Evolutionary conservation across 1,140 invertebrate genomes (phyloP), one percentile per base, ranked within the genome.

Genomic region (Tetragnatha versicolor): DNA sequence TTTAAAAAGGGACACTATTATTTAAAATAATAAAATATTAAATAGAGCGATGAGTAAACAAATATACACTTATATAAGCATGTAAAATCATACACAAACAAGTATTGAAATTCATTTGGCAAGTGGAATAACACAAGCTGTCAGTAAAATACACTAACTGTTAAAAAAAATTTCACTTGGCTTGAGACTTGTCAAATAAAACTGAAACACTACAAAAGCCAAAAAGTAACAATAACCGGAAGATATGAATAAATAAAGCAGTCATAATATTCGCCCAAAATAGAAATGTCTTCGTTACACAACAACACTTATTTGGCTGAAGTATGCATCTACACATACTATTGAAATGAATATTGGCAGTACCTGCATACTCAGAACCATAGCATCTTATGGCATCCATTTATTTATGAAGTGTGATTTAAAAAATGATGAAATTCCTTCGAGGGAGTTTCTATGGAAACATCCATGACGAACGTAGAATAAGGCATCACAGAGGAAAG

Each of bases 401-500:
- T 60, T 35, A 65, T 51, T 39, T 45, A 66, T 53, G 29, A 55
- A 77, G 42, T 45, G 42, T 65, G 45, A 66, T 51, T 65, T 6
- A 77, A n/a, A 61, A 77, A 55, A 65, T 65, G 73, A 77, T 66
- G 61, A 77, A 42, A 39, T 51, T 27, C 31, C 27, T 42, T 42
- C 42, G 55, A n/a, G 12, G 29, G 20, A 22, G 27, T 22, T 53
- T 55, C 29, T 5, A 53, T 10, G n/a, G 7, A 20, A 25, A 22
- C 20, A 1, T 17, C 42, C 25, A 20, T 55, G 17, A 60, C 3
- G 17, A 65, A 66, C 60, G 31, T 35, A 65, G 73, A 77, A 77
- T 77, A 77, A 77, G 73, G 73, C 73, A 77, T 77, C 73, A 77
- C 73, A 77, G 73, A 53, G 61, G 58, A 77, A 75, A 77, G 73